Evolutionary conservation across 2,888 invertebrate species (phyloP).

Genomic region (Timandra comae): DNA sequence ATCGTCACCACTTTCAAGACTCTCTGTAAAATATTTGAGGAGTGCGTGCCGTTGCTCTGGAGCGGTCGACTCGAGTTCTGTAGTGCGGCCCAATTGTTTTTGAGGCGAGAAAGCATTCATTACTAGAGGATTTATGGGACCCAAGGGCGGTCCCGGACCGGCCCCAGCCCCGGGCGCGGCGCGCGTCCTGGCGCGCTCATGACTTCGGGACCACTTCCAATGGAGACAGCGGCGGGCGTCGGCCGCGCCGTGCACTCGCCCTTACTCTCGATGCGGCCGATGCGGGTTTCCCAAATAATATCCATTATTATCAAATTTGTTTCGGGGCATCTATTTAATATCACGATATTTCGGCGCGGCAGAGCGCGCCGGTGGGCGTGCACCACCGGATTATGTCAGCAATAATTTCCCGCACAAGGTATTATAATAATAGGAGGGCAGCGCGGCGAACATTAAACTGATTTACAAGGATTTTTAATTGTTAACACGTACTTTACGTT

Average conservation of each 20-base stretch:
- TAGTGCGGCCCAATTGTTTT: slow-evolving; percentile 42
- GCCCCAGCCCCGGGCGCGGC: slow-evolving; percentile 3
- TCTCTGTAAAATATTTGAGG: too few species aligned
- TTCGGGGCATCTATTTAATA: slow-evolving; percentile 1
- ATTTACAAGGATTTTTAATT: slow-evolving; percentile 24
- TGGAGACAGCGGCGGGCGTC: too few species aligned
- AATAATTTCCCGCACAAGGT: slow-evolving; percentile 28
- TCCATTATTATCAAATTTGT: too few species aligned
- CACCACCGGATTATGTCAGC: slow-evolving; percentile 25
- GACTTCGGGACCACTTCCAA: slow-evolving; percentile 26
- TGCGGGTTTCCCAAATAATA: slow-evolving; percentile 1
- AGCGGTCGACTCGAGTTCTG: too few species aligned
- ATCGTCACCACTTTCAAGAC: too few species aligned
- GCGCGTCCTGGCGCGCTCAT: slow-evolving; percentile 16
- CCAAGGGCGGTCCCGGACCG: slow-evolving; percentile 10
- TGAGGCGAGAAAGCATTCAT: slow-evolving; percentile 50
- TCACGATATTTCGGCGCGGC: slow-evolving; percentile 1
- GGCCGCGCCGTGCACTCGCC: too few species aligned
- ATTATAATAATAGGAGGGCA: slow-evolving; percentile 24
- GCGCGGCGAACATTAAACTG: slow-evolving; percentile 27
- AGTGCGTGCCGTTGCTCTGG: too few species aligned
- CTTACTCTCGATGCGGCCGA: slow-evolving; percentile 7
- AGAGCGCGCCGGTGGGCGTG: slow-evolving; percentile 18
- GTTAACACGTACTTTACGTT: background rate
- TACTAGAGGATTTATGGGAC: slow-evolving; percentile 36